These are phyloP conservation scores for Watsonalla binaria DNA, from an alignment of 2,888 invertebrate genomes.

Conservation along the genomic window DNA sequence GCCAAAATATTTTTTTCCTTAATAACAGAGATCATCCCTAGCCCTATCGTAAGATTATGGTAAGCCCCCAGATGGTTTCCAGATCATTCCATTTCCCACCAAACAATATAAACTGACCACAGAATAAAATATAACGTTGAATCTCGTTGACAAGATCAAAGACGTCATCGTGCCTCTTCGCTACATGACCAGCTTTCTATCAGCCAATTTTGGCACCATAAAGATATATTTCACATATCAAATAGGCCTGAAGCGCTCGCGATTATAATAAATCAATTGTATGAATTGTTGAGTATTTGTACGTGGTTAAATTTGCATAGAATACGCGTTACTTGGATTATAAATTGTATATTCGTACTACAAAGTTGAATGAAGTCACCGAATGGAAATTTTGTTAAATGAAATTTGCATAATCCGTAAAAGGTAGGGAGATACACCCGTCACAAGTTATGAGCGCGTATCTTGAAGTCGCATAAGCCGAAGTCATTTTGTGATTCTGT, in stretches of 20 bases:
- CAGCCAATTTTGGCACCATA: slow-evolving; percentile 1
- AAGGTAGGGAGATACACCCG: no score
- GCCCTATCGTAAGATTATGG: no score
- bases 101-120: no score
- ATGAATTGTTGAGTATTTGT: background rate
- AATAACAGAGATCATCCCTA: no score
- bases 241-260: slow-evolving; percentile 10
- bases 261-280: slow-evolving; percentile 13
- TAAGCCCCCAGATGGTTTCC: no score
- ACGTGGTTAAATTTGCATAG: slow-evolving; percentile 23
- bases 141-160: background rate
- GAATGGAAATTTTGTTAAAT: background rate
- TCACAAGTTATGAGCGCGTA: no score
- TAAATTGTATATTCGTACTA: no score
- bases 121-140: no score
- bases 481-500: no score
- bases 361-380: background rate
- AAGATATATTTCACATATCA: slow-evolving; percentile 4
- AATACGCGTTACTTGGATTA: background rate
- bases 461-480: no score
- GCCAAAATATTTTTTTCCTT: no score
- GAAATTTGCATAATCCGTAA: background rate
- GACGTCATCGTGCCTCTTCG: background rate
- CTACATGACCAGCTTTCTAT: slow-evolving; percentile 1
- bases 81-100: no score